Percentiles rank a stretch among this genome's conserved stretches.
These are phyloP conservation scores for Diachrysia chrysitis DNA, from an alignment of 2,888 invertebrate genomes.

Conservation along the genomic window DNA sequence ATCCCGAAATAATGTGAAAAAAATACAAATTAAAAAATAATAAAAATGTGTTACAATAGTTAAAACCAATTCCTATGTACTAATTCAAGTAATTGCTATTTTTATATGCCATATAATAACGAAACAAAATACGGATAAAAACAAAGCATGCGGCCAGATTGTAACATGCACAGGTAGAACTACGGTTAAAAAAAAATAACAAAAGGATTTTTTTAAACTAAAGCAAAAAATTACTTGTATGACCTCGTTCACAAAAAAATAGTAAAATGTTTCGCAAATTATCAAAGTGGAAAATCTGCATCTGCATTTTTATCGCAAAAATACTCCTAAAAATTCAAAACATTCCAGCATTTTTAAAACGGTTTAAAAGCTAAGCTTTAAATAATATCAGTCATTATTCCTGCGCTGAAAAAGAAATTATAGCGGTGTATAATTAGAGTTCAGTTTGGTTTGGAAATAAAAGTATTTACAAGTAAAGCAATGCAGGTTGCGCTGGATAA, in stretches of 20 bases:
- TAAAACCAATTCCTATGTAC: no score
- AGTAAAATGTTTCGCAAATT: constrained; percentile 41
- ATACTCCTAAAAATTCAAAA: constrained; percentile 47
- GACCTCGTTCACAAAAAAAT: constrained; percentile 27
- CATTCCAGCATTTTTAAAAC: constrained; percentile 42
- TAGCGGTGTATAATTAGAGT: constrained; percentile 21
- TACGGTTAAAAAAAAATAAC: not conserved
- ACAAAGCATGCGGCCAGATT: not conserved
- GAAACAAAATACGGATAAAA: not conserved
- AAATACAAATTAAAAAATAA: no score
- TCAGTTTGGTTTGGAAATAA: constrained; percentile 44
- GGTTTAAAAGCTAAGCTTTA: constrained; percentile 49
- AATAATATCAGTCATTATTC: constrained; percentile 28
- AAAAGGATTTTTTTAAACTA: constrained; percentile 10
- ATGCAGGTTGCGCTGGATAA: constrained; percentile 71
- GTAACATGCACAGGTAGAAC: not conserved
- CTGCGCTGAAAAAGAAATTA: constrained; percentile 30
- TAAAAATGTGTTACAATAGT: no score
- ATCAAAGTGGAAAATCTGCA: constrained; percentile 53
- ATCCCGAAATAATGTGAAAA: no score
- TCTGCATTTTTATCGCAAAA: constrained; percentile 49
- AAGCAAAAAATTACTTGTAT: not conserved
- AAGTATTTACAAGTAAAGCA: constrained; percentile 60
- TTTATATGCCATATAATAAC: not conserved
- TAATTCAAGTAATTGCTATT: no score